Base-by-base conservation (phyloP, 1,140 invertebrate genomes). In the Trachelipus rathkii region DNA sequence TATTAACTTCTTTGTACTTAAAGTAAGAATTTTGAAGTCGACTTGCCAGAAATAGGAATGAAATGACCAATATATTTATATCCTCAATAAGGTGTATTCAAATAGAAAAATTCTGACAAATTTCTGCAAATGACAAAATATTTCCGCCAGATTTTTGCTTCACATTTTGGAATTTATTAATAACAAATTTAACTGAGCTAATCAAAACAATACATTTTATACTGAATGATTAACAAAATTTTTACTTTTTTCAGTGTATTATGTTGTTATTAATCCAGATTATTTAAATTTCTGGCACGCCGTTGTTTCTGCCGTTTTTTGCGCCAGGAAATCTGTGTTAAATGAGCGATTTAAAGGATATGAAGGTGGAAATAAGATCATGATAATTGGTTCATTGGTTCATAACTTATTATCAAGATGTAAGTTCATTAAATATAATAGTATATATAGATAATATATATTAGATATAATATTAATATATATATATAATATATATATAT, bases 211-310 rank as follows among this genome's bases (percentile, higher is more conserved):
- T 13, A 50, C 23, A 11, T 21, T 23, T 53, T 71, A 8, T 24
- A n/a, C 21, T 71, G 21, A 71, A 0, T 24, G 13, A 23, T 7
- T 15, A 5, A 23, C 7, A 23, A 23, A 67, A 67, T 67, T 67
- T 67, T 67, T 2, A 2, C 8, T 60, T 60, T 15, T 60, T 60
- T 69, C 76, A 81, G 77, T 88, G 88, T 15, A 82, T 92, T 69
- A 82, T n/a, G n/a, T 96, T 19, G 88, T 96, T 0, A 87, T 90
- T 19, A 88, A 94, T 79, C 95, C 96, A 0, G 94, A 98, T 85
- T 86, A 88, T n/a, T 85, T 99, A 0, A n/a, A 85, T 98, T 24
- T 93, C 95, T 15, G 90, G 92, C 44, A 97, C 96, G 10, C 91
- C 33, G 88, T 98, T 44, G 91, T 94, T 0, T 89, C 90, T 0